Evolutionary conservation across 1,140 invertebrate species (phyloP), one percentile per base, ranked within the genome.

Genomic region (Macrobrachium rosenbergii): DNA sequence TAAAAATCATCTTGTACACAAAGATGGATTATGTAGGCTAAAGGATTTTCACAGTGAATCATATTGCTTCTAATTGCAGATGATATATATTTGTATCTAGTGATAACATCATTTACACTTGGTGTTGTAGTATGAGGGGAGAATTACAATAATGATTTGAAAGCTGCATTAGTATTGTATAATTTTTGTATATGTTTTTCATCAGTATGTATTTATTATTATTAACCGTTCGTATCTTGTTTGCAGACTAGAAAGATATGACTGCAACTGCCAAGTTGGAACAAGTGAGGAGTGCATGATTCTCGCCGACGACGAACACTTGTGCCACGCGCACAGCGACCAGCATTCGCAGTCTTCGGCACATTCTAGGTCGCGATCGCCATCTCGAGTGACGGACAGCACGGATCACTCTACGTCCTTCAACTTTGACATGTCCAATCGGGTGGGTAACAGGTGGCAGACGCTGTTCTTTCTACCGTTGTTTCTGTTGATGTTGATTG

Each of bases 341-440:
- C 28, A 23, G 23, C 21, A 75, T 21, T 83, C 81, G 17, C 37
- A 58, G 81, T 80, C 87, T 37, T 19, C 82, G 2, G 37, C 64
- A 14, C 59, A 75, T 23, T 73, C 83, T 43, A 45, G 81, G 43
- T 85, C 86, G 10, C 21, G 69, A 43, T 83, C 88, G n/a, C 37
- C 83, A 0, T 97, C 96, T 90, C 96, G 96, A 90, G 93, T 96
- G 28, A 97, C 96, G 0, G 96, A 97, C 89, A 96, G 96, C 91
- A 97, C 96, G 0, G 97, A 98, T 90, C 96, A 97, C 19, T 90
- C 90, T 5, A 73, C 87, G n/a, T 88, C 88, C 2, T 83, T 90
- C 86, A 95, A 97, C 91, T 98, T 98, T 91, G 97, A 98, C 91
- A 95, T 98, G 94, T 96, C 96, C 12, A 99, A 99, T 92, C 94